These are phyloP conservation scores for Lethenteron reissneri DNA, from an alignment of 2,113 vertebrate species.

Conservation along the genomic window DNA sequence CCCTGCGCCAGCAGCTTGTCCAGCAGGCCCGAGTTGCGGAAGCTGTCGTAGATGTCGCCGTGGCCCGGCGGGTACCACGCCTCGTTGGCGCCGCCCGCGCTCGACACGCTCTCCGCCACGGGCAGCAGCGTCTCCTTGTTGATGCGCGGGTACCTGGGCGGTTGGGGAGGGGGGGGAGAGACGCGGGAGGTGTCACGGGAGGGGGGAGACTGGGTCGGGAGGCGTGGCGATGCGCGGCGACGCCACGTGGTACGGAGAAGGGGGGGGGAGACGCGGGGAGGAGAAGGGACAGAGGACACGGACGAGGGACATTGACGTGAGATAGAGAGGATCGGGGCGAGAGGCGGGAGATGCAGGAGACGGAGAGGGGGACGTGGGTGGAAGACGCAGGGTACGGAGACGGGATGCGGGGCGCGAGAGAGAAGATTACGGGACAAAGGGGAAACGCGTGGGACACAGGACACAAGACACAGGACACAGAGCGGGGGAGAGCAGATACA, in stretches of 20 bases:
- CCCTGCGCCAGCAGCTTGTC: slow-evolving; percentile 51
- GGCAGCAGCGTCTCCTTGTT: slow-evolving; percentile 89
- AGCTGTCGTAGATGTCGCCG: slow-evolving; percentile 78
- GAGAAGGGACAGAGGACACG: background rate
- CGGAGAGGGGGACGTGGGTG: too few species aligned
- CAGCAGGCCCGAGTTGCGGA: slow-evolving; percentile 66
- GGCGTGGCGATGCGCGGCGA: background rate
- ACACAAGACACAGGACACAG: too few species aligned
- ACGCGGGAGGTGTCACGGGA: background rate
- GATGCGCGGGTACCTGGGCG: slow-evolving; percentile 61
- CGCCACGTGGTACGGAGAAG: background rate
- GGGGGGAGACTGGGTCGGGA: background rate
- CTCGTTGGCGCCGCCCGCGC: slow-evolving; percentile 49
- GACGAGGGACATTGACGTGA: too few species aligned
- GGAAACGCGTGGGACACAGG: too few species aligned
- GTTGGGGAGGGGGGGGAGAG: background rate
- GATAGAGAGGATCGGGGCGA: too few species aligned
- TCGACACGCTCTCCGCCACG: slow-evolving; percentile 43
- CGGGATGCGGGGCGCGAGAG: too few species aligned
- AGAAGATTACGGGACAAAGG: too few species aligned
- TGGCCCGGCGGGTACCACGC: slow-evolving; percentile 91
- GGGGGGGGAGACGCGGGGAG: background rate
- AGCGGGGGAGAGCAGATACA: too few species aligned
- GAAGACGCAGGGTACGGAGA: too few species aligned
- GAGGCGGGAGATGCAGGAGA: too few species aligned